These are phyloP conservation scores for Listrodromus nycthemerus DNA, from an alignment of 2,888 invertebrate genomes.

Conservation along the genomic window DNA sequence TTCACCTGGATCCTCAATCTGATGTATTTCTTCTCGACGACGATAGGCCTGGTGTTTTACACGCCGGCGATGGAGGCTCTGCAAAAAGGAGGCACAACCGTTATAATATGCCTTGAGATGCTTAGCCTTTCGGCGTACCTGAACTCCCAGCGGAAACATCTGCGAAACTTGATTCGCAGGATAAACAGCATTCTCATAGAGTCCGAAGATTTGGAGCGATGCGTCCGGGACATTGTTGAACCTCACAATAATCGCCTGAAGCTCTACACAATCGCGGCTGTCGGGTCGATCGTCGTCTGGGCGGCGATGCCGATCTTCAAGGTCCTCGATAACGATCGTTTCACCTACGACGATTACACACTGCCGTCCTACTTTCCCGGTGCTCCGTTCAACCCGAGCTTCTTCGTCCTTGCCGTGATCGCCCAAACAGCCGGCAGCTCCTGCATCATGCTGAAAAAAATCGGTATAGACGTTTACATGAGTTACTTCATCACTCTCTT, in stretches of 20 bases:
- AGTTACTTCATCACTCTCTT: constrained; percentile 71
- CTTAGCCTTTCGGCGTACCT: constrained; percentile 66
- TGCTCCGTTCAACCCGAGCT: constrained; percentile 44
- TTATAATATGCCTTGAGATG: constrained; percentile 64
- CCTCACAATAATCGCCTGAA: constrained; percentile 66
- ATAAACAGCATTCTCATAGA: constrained; percentile 63
- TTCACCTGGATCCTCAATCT: constrained; percentile 65
- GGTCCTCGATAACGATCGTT: constrained; percentile 60
- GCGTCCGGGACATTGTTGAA: constrained; percentile 47
- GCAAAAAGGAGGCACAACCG: constrained; percentile 64
- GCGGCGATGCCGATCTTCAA: constrained; percentile 47
- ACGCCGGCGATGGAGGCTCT: constrained; percentile 60
- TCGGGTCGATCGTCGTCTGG: constrained; percentile 64
- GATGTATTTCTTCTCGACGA: constrained; percentile 33
- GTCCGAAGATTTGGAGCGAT: constrained; percentile 55
- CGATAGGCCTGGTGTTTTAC: constrained; percentile 47
- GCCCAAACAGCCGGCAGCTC: constrained; percentile 55
- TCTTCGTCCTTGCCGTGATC: constrained; percentile 62
- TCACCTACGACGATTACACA: constrained; percentile 68
- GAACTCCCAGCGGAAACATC: constrained; percentile 50
- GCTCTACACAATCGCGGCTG: constrained; percentile 63
- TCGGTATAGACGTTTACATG: constrained; percentile 71
- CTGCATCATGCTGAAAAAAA: constrained; percentile 67
- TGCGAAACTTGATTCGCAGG: constrained; percentile 65
- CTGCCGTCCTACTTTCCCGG: constrained; percentile 70